Percentiles rank a stretch among this genome's conserved stretches.
Conservation (phyloP, 2,113 vertebrate species). For the Tupaia tana region DNA sequence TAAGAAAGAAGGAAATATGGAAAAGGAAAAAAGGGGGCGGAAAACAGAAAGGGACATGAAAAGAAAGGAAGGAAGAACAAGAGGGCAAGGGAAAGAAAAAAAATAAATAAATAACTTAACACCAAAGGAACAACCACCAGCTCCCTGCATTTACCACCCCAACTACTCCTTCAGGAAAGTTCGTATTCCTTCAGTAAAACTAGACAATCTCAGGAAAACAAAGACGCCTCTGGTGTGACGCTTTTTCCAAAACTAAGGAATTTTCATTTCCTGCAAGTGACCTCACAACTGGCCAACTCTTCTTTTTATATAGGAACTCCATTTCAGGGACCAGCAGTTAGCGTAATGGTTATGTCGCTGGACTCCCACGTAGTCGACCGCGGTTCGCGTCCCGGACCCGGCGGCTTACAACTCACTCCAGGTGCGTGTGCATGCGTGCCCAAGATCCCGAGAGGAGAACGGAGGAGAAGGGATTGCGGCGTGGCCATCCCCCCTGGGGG, state of each 20-base stretch:
- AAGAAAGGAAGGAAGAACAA: constrained; percentile 48
- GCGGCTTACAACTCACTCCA: too few species aligned
- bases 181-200: neutral
- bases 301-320: neutral
- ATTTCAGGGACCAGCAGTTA: too few species aligned
- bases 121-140: constrained; percentile 50
- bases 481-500: too few species aligned
- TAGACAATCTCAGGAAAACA: neutral
- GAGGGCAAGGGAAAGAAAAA: neutral
- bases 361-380: too few species aligned
- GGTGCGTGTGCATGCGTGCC: too few species aligned
- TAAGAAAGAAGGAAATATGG: neutral
- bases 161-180: neutral
- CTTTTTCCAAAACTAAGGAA: constrained; percentile 35
- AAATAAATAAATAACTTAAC: constrained; percentile 65
- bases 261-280: constrained; percentile 44
- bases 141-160: neutral
- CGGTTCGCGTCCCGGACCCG: too few species aligned
- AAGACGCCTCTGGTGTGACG: neutral
- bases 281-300: neutral
- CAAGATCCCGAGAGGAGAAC: too few species aligned
- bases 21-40: neutral
- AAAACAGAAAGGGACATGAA: neutral
- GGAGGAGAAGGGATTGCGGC: too few species aligned
- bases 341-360: too few species aligned